These are phyloP conservation scores for Anhinga rufa DNA, from an alignment of 2,113 vertebrate species.

Conservation along the genomic window DNA sequence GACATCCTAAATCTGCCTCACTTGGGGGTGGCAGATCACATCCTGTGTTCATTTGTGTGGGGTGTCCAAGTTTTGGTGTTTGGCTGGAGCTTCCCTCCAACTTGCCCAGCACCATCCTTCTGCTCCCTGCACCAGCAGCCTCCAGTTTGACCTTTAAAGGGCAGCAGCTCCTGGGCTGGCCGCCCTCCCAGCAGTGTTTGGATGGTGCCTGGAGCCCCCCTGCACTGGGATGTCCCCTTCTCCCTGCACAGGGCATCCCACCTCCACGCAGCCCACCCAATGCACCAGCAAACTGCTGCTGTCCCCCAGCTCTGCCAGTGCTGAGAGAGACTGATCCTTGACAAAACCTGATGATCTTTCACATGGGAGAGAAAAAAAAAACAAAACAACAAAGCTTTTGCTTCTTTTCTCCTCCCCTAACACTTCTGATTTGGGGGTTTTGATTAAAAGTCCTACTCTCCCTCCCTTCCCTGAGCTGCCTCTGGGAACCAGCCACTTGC, in stretches of 20 bases:
- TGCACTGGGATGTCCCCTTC: neutral
- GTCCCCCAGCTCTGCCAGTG: neutral
- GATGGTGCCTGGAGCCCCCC: neutral
- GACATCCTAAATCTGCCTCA: neutral
- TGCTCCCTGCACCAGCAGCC: neutral
- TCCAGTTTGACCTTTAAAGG: neutral
- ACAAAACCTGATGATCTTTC: neutral
- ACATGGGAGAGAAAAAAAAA: neutral
- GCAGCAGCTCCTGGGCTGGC: neutral
- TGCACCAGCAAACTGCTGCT: neutral
- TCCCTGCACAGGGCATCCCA: neutral
- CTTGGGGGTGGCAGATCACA: neutral
- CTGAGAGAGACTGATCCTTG: neutral
- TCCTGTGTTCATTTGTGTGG: rapidly evolving
- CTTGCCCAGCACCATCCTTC: neutral
- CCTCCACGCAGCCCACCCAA: neutral
- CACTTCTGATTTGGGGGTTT: neutral
- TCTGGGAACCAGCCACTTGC: neutral
- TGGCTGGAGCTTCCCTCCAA: neutral
- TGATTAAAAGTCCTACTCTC: neutral
- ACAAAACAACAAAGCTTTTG: neutral
- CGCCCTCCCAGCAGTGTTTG: neutral
- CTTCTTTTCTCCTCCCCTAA: neutral
- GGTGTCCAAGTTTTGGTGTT: neutral
- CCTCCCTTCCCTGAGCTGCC: neutral